Base-by-base conservation (phyloP, 2,113 vertebrate species). In the Oenanthe oenanthe region DNA sequence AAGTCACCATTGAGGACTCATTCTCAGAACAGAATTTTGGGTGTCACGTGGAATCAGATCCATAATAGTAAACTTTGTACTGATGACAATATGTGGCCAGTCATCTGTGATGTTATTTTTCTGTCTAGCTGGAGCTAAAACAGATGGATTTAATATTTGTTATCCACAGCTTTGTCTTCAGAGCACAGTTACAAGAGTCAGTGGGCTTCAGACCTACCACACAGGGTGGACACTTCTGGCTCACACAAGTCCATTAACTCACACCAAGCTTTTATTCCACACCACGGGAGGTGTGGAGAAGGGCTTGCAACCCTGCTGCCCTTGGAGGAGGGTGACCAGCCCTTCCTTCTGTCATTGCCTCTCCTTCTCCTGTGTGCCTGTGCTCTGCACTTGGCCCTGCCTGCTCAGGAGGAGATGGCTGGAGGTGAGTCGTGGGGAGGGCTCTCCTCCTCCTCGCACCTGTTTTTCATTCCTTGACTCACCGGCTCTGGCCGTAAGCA, bases 381-480 rank as follows among this genome's bases (percentile, higher is more conserved):
- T 53, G 67, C 68, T 65, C 90, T 88, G 75, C 88, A 84, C 5
- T 92, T 84, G 92, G 93, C 88, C 85, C 28, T 2, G 1, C 63
- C 80, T 0, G 2, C 90, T 82, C 40, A 40, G 71, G 17, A 4
- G 65, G 93, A 57, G 51, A 67, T 83, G 68, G 89, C 63, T 92
- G 90, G 90, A 94, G 95, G 88, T 93, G 92, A 95, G 50, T 50
- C 93, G 78, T 88, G 3, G 0, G 90, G 90, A 95, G 85, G 45
- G 88, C 79, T 96, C 90, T 97, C 92, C 95, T 96, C 95, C 95
- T 95, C 85, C 95, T 95, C 86, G 88, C 95, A 95, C 95, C 93
- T 97, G 95, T 81, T 97, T 96, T 93, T 93, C 81, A 88, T 96
- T 95, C 96, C 95, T 95, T 96, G 95, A 96, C 88, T 96, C 95